phyloP scores from a whole-genome alignment of 2,797 vertebrate genomes.

The Hephaestus fuliginosus region DNA sequence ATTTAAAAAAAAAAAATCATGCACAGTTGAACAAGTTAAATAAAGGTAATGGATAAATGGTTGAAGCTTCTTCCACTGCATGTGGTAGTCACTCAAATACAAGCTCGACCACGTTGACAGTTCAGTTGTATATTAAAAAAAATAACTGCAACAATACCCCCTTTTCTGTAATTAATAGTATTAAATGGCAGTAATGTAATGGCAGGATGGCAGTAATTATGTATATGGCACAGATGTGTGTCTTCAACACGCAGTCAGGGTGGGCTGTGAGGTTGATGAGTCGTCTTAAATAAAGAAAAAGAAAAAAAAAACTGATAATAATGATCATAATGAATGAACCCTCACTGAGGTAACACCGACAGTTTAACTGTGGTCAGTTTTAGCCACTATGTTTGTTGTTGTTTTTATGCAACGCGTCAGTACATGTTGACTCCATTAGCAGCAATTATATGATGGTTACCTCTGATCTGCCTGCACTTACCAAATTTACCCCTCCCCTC shows the following conservation, averaged over 20 bases:
- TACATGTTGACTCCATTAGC: conserved; percentile 52
- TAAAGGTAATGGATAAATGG: not conserved
- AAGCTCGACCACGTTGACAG: not conserved
- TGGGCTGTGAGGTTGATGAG: conserved; percentile 43
- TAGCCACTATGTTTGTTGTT: conserved; percentile 1
- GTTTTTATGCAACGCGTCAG: conserved; percentile 13
- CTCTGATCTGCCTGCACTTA: conserved; percentile 41
- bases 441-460: conserved; percentile 49
- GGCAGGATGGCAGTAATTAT: conserved; percentile 30
- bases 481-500: conserved; percentile 42
- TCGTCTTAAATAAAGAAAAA: conserved; percentile 27
- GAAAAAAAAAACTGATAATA: not conserved
- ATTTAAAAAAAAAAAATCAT: no score
- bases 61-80: not conserved
- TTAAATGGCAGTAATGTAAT: not conserved
- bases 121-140: not conserved
- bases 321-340: conserved; percentile 27
- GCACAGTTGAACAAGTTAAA: not conserved
- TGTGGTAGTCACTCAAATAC: not conserved
- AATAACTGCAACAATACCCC: not conserved
- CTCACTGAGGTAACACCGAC: conserved; percentile 11
- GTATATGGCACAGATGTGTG: conserved; percentile 31
- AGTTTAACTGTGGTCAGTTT: conserved; percentile 17
- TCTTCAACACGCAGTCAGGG: conserved; percentile 1
- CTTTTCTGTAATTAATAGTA: not conserved